Percentiles rank a stretch among this genome's conserved stretches.
phyloP scores from a whole-genome alignment of 2,888 invertebrate species.

The Lomographa bimaculata region DNA sequence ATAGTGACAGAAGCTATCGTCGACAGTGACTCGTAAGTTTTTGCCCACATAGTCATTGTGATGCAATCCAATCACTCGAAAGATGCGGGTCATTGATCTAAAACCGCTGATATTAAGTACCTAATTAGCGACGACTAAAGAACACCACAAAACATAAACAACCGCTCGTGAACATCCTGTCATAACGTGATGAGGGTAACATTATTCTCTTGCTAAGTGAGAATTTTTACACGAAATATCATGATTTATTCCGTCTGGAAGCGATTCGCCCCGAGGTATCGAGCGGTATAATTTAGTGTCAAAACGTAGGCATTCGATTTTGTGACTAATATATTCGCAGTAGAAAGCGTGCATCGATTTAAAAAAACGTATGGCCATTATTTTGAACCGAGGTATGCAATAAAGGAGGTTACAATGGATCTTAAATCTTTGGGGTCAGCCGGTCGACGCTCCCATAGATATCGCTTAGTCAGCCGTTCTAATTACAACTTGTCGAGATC shows the following conservation, averaged over 20 bases:
- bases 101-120: constrained; percentile 56
- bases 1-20: constrained; percentile 35
- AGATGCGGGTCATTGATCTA: constrained; percentile 54
- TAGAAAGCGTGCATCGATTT: constrained; percentile 47
- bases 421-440: constrained; percentile 54
- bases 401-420: constrained; percentile 57
- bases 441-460: constrained; percentile 58
- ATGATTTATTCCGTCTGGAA: constrained; percentile 46
- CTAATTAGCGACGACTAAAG: constrained; percentile 66
- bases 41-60: constrained; percentile 51
- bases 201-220: constrained; percentile 29
- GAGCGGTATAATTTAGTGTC: constrained; percentile 51
- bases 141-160: constrained; percentile 53
- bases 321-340: constrained; percentile 57
- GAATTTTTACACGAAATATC: constrained; percentile 38
- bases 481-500: constrained; percentile 56
- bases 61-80: constrained; percentile 53
- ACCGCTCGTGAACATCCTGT: constrained; percentile 37
- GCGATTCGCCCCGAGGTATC: constrained; percentile 47
- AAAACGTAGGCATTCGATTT: constrained; percentile 60
- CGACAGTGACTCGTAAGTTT: constrained; percentile 55
- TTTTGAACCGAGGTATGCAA: constrained; percentile 49
- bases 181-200: constrained; percentile 40
- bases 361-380: constrained; percentile 47
- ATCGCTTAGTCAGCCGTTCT: constrained; percentile 63